Conservation (phyloP, 1,140 invertebrate species). For the Eupristina koningsbergeri region DNA sequence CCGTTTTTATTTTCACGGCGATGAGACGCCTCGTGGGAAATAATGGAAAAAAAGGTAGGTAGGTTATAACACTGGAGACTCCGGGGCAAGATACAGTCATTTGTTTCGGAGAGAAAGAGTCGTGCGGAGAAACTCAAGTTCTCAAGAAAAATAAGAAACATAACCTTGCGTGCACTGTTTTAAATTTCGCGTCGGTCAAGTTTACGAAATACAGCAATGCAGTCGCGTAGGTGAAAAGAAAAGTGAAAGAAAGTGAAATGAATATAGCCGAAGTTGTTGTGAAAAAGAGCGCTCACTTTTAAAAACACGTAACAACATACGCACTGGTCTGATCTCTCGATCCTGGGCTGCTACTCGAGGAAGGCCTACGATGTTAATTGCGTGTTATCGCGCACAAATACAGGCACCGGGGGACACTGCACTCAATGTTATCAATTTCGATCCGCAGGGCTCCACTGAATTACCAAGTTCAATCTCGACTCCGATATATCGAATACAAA, state of each 20-base stretch:
- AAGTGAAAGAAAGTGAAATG: background rate
- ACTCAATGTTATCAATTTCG: background rate
- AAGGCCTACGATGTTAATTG: background rate
- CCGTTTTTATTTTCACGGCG: no score
- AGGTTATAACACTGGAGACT: no score
- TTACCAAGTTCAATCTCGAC: no score
- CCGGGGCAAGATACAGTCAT: background rate
- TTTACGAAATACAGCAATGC: background rate
- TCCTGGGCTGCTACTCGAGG: background rate
- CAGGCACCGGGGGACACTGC: background rate
- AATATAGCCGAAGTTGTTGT: no score
- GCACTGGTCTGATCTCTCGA: background rate
- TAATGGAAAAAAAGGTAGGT: background rate
- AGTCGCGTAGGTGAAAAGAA: background rate
- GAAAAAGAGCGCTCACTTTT: background rate
- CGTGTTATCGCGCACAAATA: background rate
- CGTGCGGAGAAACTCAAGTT: background rate
- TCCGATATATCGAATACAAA: background rate
- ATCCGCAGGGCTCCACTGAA: background rate
- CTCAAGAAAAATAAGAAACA: background rate
- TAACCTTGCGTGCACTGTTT: conserved; percentile 1
- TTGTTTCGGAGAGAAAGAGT: background rate
- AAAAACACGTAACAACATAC: background rate
- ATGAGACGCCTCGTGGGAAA: background rate
- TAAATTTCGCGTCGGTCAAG: background rate